Evolutionary conservation across 1,140 invertebrate species (phyloP), one percentile per base, ranked within the genome.

Genomic region (Drosophila nigrodunni): DNA sequence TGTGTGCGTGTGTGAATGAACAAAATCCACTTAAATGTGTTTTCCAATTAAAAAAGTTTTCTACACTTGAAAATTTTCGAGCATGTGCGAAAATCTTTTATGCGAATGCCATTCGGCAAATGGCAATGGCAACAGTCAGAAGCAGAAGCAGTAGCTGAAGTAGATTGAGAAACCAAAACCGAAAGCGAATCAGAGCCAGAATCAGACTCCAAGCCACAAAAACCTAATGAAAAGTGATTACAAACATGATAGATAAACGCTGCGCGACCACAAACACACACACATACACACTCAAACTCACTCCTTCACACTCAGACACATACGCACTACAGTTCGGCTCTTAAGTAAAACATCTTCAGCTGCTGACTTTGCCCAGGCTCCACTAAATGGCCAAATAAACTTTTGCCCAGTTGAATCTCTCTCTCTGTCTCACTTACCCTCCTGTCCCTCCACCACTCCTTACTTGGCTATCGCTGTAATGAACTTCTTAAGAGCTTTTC

Each of bases 191-290:
- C 75, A n/a, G 54, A 61, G 18, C 11, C 71, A 37, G 44, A 34
- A 70, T 44, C 57, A 61, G 54, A 58, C 46, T 66, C 49, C 44
- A 47, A 64, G 66, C 82, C 80, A 71, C 71, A 78, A 90, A 30
- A 89, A 90, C 81, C 85, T 86, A 89, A 89, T 90, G 85, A 89
- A 89, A 89, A 89, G 85, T 89, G 85, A 90, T 89, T 89, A 89
- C 81, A 90, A 85, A 89, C 85, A 89, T 86, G 86, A 90, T 86
- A 89, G 85, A 89, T 85, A 89, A 89, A 89, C 81, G 85, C 71
- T 78, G 41, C 67, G 57, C 76, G 59, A 68, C 52, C 73, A 83
- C 80, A 79, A 50, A 47, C 62, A 59, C 25, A 50, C 47, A 6
- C 11, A 18, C 46, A 30, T 2, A 9, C 52, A 30, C 41, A 18